Evolutionary conservation across 2,888 invertebrate genomes (phyloP).

Genomic region (Hirtodrosophila duncani): DNA sequence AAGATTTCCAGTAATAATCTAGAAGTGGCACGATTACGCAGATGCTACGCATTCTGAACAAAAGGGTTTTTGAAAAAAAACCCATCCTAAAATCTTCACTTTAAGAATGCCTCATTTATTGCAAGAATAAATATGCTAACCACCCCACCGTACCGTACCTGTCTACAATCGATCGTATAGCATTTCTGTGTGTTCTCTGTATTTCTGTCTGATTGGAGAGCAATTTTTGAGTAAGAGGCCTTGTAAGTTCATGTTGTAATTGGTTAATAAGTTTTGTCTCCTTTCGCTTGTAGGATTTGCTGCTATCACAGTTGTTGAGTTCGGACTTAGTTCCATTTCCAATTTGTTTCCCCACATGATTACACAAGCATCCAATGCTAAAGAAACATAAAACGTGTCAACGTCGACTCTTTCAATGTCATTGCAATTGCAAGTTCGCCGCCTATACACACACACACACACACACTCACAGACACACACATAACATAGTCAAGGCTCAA

Average conservation of each 20-base stretch:
- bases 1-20: no score
- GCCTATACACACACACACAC: constrained; percentile 14
- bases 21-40: no score
- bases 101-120: no score
- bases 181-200: no score
- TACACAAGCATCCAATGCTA: constrained; percentile 38
- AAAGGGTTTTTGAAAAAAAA: no score
- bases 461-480: neutral
- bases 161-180: constrained; percentile 22
- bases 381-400: constrained; percentile 35
- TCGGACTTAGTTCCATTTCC: no score
- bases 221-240: constrained; percentile 21
- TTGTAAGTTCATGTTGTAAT: constrained; percentile 29
- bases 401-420: constrained; percentile 64
- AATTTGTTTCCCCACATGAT: constrained; percentile 28
- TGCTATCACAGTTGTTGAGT: constrained; percentile 8
- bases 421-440: constrained; percentile 52
- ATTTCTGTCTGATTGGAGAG: constrained; percentile 24
- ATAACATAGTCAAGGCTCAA: constrained; percentile 34
- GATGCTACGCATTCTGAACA: no score
- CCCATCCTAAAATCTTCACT: no score
- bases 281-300: no score
- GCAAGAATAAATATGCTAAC: no score
- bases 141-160: no score
- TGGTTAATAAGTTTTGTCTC: no score